Evolutionary conservation across 2,888 invertebrate genomes (phyloP), one percentile per base, ranked within the genome.

Genomic region (Leptopilina drosophilae): DNA sequence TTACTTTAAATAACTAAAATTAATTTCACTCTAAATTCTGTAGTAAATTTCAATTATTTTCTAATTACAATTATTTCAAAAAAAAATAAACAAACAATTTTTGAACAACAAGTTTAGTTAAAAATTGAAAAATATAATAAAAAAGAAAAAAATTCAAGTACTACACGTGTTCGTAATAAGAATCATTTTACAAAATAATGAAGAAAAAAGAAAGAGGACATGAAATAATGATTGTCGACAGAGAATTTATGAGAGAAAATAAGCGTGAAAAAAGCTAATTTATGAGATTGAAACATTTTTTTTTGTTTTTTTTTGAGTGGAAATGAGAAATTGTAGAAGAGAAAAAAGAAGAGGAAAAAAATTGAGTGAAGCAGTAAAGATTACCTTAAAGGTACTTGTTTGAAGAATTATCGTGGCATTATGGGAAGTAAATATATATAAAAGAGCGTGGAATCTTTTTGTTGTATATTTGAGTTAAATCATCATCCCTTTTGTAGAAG

Each of bases 401-500:
- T 53, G 8, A 56, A 53, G 69, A 73, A 73, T 73, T 73, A 73
- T 69, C 20, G 14, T 69, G 49, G 15, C 7, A 56, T 73, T 73
- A 73, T 73, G 53, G 33, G 53, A 33, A 20, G 53, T 56, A 26
- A 33, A 46, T 46, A 46, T 46, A 46, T 46, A 46, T 46, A 46
- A 9, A 46, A 7, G 9, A 69, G 3, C 3, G 33, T 33, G 33
- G 69, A 26, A 33, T 53, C 33, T 14, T 73, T 73, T 73, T 42
- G 8, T 42, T 42, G 33, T 33, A 42, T 42, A 42, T 42, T 42
- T 42, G 7, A 42, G 69, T 69, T 69, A 49, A 49, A 49, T 69
- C 53, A 69, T 49, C 53, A 69, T 53, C 69, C 67, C 69, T 69
- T 69, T 69, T 26, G 69, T 49, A 49, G 49, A 20, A 15, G 49